These are phyloP conservation scores for Clarias batrachus DNA, from an alignment of 2,113 vertebrate genomes.

Conservation along the genomic window DNA sequence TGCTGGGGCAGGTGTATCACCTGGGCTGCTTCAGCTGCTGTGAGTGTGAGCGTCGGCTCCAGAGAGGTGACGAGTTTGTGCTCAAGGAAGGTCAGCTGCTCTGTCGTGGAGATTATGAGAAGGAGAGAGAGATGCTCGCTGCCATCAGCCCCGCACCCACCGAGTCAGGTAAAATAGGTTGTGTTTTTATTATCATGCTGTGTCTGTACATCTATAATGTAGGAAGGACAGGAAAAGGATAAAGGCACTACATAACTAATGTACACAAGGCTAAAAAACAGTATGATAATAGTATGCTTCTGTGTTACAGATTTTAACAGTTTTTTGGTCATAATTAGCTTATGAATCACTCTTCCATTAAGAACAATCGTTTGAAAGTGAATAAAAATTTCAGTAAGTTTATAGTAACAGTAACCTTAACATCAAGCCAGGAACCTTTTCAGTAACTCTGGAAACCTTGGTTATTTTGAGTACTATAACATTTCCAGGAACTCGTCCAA, in stretches of 20 bases:
- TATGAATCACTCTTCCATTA: background rate
- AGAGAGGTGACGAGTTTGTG: conserved; percentile 87
- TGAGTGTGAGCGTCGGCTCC: conserved; percentile 85
- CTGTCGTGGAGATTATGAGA: conserved; percentile 87
- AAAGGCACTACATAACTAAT: background rate
- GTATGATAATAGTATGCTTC: background rate
- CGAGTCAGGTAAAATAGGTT: conserved; percentile 74
- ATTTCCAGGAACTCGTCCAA: background rate
- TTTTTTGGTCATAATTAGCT: background rate
- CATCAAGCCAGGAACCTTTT: background rate
- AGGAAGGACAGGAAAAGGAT: background rate
- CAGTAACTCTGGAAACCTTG: background rate
- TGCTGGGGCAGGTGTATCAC: conserved; percentile 86
- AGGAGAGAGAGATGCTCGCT: conserved; percentile 87
- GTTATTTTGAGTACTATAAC: background rate
- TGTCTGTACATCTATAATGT: background rate
- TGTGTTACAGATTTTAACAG: background rate
- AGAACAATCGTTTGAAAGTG: background rate
- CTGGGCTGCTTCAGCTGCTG: conserved; percentile 88
- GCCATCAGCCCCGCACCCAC: conserved; percentile 84
- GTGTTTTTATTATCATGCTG: background rate
- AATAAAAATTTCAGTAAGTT: background rate
- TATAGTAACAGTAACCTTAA: background rate
- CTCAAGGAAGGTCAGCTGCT: conserved; percentile 89
- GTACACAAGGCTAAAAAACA: background rate